A percentile compares a stretch with the other conserved stretches of the same genome.
phyloP scores from a whole-genome alignment of 2,888 invertebrate species.

The Archips xylosteana region DNA sequence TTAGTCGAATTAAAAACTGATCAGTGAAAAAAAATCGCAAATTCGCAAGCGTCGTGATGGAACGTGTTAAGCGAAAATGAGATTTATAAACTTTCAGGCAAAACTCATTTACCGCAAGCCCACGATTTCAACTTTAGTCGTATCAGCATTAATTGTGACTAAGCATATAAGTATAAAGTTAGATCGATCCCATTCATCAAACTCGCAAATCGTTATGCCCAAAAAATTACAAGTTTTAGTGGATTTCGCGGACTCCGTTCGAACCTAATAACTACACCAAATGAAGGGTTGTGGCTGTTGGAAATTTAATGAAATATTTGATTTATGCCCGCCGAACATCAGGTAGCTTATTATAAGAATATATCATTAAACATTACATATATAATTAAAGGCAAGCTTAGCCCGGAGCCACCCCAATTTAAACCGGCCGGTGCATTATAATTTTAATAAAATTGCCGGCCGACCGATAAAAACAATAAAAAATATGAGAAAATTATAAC shows the following conservation, averaged over 20 bases:
- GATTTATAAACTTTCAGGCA: not conserved
- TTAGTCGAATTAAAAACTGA: constrained; percentile 5
- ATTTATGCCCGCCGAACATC: constrained; percentile 81
- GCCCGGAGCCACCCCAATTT: constrained; percentile 84
- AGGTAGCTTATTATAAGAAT: constrained; percentile 85
- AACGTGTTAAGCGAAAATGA: not conserved
- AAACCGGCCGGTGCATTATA: constrained; percentile 75
- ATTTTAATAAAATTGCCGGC: constrained; percentile 84
- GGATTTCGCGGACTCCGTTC: constrained; percentile 69
- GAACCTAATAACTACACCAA: constrained; percentile 71
- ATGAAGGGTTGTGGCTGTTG: constrained; percentile 79
- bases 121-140: not conserved
- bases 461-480: constrained; percentile 69
- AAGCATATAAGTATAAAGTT: constrained; percentile 43
- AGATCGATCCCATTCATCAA: constrained; percentile 62
- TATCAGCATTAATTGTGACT: not conserved
- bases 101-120: not conserved
- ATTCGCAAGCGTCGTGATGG: not conserved
- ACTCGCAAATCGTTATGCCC: constrained; percentile 66
- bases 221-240: constrained; percentile 65
- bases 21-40: not conserved
- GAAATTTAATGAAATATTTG: constrained; percentile 85
- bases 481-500: constrained; percentile 82
- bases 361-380: constrained; percentile 85
- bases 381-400: constrained; percentile 82